Conservation (phyloP, 2,888 invertebrate species). For the Agrilus cyanescens region DNA sequence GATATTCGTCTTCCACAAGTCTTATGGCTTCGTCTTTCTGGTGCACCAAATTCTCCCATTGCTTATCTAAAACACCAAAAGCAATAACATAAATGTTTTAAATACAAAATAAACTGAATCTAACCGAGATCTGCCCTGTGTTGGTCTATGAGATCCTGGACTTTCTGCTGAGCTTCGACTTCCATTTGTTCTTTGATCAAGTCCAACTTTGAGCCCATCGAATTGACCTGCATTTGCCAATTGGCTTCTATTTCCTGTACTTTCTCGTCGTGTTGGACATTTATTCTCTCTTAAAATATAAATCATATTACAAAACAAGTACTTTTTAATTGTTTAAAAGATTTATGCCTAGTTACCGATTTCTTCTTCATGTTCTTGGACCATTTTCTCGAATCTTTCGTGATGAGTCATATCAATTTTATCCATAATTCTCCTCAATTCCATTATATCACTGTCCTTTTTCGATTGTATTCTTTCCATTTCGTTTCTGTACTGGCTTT, state of each 20-base stretch:
- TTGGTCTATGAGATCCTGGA: slow-evolving; percentile 40
- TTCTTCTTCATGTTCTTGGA: slow-evolving; percentile 51
- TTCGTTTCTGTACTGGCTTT: slow-evolving; percentile 41
- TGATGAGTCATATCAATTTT: slow-evolving; percentile 65
- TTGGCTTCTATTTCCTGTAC: slow-evolving; percentile 33
- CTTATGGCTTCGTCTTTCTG: slow-evolving; percentile 51
- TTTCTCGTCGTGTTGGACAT: slow-evolving; percentile 31
- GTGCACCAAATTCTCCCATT: slow-evolving; percentile 50
- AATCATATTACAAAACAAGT: not conserved
- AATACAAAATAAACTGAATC: slow-evolving; percentile 1
- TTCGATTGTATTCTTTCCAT: slow-evolving; percentile 49
- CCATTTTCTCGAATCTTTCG: slow-evolving; percentile 56
- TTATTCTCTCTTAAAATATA: slow-evolving; percentile 29
- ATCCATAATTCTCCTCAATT: slow-evolving; percentile 56
- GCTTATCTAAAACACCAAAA: slow-evolving; percentile 38
- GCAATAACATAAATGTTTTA: no score
- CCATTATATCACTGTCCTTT: slow-evolving; percentile 57
- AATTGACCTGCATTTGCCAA: slow-evolving; percentile 34
- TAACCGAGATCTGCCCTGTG: slow-evolving; percentile 51
- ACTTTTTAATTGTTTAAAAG: not conserved
- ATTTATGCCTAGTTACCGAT: slow-evolving; percentile 43
- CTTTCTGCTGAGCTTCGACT: slow-evolving; percentile 34
- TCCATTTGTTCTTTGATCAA: slow-evolving; percentile 39
- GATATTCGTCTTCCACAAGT: slow-evolving; percentile 48
- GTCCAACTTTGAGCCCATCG: slow-evolving; percentile 35